Evolutionary conservation across 2,113 vertebrate species (phyloP).

Genomic region (Saccopteryx bilineata): DNA sequence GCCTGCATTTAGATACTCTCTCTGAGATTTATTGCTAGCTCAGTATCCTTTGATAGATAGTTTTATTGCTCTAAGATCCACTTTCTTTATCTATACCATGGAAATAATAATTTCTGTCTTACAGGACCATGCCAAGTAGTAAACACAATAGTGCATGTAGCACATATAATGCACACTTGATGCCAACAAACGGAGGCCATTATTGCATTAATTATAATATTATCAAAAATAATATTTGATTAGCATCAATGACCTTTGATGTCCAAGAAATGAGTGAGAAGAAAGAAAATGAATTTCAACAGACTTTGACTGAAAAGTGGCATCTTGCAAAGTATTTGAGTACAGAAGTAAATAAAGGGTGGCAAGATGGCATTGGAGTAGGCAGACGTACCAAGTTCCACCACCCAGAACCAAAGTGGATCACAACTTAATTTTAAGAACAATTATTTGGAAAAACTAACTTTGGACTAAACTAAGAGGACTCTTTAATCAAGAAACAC

Average conservation of each 20-base stretch:
- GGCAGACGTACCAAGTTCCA: too few relatives aligned
- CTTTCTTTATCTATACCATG: not conserved
- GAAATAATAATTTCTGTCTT: not conserved
- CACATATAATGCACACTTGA: not conserved
- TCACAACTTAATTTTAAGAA: too few relatives aligned
- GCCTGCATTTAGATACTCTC: not conserved
- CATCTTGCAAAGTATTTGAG: not conserved
- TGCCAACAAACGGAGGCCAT: not conserved
- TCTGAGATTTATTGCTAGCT: not conserved
- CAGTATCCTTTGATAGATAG: not conserved
- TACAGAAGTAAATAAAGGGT: not conserved
- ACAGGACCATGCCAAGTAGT: not conserved
- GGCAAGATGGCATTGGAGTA: too few relatives aligned
- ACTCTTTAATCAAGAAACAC: too few relatives aligned
- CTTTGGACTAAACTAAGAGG: too few relatives aligned
- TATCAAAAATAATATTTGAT: conserved; percentile 40
- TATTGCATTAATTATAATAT: not conserved
- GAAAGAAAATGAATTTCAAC: not conserved
- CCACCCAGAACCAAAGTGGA: too few relatives aligned
- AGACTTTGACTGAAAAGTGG: not conserved
- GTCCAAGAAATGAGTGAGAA: not conserved
- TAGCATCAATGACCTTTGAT: not conserved
- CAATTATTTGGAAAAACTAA: too few relatives aligned
- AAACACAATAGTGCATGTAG: not conserved
- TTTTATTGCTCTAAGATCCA: not conserved